Percentiles rank a stretch among this genome's conserved stretches.
Evolutionary conservation across 2,113 vertebrate genomes (phyloP).

Genomic region (Gnathonemus echidnorhynchus): DNA sequence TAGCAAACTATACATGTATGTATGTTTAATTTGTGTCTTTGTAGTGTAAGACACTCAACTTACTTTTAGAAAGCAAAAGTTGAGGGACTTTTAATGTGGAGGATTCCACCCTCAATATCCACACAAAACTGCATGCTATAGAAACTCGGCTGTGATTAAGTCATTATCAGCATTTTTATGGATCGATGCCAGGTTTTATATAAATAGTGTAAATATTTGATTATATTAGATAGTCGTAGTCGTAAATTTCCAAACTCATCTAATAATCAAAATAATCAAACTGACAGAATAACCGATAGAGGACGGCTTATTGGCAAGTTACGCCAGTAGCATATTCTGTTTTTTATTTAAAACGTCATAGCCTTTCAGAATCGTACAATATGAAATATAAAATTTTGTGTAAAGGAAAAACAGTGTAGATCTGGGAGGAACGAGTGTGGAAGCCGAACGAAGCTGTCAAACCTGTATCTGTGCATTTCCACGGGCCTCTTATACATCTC

Average conservation of each 20-base stretch:
- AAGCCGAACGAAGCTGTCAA: constrained; percentile 54
- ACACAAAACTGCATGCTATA: neutral
- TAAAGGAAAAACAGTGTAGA: neutral
- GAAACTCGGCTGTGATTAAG: neutral
- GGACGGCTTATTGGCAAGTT: neutral
- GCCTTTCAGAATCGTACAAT: constrained; percentile 3
- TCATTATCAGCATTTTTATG: neutral
- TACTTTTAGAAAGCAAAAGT: neutral
- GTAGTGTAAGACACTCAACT: neutral
- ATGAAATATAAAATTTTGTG: constrained; percentile 1
- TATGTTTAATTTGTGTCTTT: neutral
- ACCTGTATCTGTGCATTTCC: constrained; percentile 52
- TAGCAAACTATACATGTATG: neutral
- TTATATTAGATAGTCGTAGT: neutral
- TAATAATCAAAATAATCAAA: neutral
- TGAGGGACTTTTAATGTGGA: neutral
- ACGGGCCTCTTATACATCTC: constrained; percentile 55
- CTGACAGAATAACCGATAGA: neutral
- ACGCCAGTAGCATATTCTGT: neutral
- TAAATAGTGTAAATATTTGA: neutral
- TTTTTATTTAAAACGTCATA: neutral
- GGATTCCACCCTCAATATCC: neutral
- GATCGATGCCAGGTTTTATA: neutral
- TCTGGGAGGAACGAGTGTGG: neutral
- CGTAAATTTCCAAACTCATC: neutral